A percentile compares a stretch with the other conserved stretches of the same genome.
Conservation (phyloP, 2,888 invertebrate species). For the Stenoptilia bipunctidactyla region DNA sequence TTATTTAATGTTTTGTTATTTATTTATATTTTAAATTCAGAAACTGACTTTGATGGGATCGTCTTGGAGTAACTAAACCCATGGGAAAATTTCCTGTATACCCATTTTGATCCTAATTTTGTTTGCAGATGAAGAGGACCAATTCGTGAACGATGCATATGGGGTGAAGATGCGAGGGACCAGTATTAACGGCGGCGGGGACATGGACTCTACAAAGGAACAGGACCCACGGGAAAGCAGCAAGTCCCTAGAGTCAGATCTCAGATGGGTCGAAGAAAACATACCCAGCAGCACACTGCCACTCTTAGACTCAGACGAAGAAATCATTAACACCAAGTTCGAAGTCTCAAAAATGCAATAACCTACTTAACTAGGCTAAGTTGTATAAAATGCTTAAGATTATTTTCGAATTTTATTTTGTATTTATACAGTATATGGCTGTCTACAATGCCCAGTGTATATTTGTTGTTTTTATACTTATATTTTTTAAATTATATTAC, state of each 20-base stretch:
- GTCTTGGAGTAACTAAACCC: too few species aligned
- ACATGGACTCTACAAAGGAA: slow-evolving; percentile 19
- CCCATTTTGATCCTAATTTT: slow-evolving; percentile 2
- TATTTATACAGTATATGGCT: too few species aligned
- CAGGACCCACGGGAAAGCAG: slow-evolving; percentile 22
- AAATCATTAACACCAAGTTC: slow-evolving; percentile 86
- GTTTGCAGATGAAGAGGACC: slow-evolving; percentile 80
- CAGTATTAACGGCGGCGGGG: slow-evolving; percentile 27
- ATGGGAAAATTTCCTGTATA: too few species aligned
- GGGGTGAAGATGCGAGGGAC: slow-evolving; percentile 81
- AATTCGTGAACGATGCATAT: slow-evolving; percentile 88
- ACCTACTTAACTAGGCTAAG: slow-evolving; percentile 26
- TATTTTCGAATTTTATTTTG: too few species aligned
- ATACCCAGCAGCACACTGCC: slow-evolving; percentile 84
- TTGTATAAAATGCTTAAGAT: slow-evolving; percentile 22
- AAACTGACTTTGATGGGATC: too few species aligned
- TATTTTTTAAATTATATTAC: too few species aligned
- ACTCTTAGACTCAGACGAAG: slow-evolving; percentile 81
- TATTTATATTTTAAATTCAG: too few species aligned
- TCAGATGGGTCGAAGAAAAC: slow-evolving; percentile 94
- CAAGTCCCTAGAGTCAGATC: slow-evolving; percentile 52
- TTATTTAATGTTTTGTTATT: too few species aligned
- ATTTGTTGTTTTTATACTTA: too few species aligned
- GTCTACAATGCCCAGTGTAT: too few species aligned
- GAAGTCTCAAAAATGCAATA: slow-evolving; percentile 92